Evolutionary conservation across 2,797 vertebrate species (phyloP).

Genomic region (Lutjanus argentimaculatus): DNA sequence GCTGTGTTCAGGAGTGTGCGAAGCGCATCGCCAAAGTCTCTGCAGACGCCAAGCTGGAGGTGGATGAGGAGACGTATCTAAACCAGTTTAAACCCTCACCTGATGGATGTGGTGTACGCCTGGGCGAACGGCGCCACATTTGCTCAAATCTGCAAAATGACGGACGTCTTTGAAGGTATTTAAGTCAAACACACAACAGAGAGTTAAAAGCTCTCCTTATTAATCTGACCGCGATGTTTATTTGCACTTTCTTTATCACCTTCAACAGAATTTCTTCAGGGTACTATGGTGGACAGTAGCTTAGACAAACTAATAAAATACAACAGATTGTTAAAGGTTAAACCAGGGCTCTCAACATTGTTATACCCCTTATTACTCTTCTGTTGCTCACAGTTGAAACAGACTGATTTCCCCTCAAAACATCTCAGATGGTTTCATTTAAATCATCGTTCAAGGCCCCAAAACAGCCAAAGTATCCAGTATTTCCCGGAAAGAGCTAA

Average conservation of each 20-base stretch:
- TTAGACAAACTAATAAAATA: not conserved
- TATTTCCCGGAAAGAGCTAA: too few relatives aligned
- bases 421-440: not conserved
- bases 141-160: conserved; percentile 99
- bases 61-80: conserved; percentile 95
- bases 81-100: conserved; percentile 94
- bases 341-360: not conserved
- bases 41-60: conserved; percentile 96
- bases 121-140: conserved; percentile 97
- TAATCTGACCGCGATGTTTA: too few relatives aligned
- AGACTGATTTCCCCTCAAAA: not conserved
- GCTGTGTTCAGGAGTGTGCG: conserved; percentile 92
- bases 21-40: conserved; percentile 98
- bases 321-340: not conserved
- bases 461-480: too few relatives aligned
- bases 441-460: not conserved
- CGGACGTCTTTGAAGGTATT: conserved; percentile 97
- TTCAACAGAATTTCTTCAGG: too few relatives aligned
- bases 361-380: too few relatives aligned
- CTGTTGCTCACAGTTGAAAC: not conserved
- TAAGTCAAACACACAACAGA: not conserved
- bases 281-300: too few relatives aligned
- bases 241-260: too few relatives aligned
- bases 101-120: conserved; percentile 98
- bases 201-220: not conserved